phyloP scores from a whole-genome alignment of 2,888 invertebrate genomes.

The Erebia aethiops region DNA sequence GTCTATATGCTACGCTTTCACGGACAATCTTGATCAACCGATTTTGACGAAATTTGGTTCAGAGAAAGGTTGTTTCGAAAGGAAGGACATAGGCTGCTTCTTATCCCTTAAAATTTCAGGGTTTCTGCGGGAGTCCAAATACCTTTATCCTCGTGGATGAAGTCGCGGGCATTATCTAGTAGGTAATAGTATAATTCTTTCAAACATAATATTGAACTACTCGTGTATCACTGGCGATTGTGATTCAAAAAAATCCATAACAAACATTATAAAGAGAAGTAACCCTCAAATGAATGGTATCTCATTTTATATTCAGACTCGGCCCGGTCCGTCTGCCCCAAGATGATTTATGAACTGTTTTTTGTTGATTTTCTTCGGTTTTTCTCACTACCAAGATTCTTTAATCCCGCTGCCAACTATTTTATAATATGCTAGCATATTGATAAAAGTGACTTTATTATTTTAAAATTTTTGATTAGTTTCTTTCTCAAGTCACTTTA shows the following conservation, averaged over 20 bases:
- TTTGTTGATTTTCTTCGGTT: constrained; percentile 66
- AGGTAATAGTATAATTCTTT: no score
- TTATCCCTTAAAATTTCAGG: no score
- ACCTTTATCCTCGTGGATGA: no score
- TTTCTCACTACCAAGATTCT: constrained; percentile 59
- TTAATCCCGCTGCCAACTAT: constrained; percentile 60
- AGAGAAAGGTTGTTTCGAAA: no score
- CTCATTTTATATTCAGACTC: constrained; percentile 71
- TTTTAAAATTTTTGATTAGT: constrained; percentile 28
- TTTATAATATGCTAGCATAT: constrained; percentile 68
- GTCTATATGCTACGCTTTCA: no score
- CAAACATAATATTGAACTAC: not conserved
- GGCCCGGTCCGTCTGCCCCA: constrained; percentile 66
- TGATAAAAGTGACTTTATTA: constrained; percentile 55
- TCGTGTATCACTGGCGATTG: not conserved
- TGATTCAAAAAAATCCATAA: constrained; percentile 13
- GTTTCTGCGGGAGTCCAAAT: no score
- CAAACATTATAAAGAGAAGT: constrained; percentile 57
- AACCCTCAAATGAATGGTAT: constrained; percentile 66
- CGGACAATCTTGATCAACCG: no score
- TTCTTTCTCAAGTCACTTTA: not conserved
- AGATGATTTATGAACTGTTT: constrained; percentile 75
- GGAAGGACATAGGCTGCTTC: no score
- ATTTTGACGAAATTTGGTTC: no score
- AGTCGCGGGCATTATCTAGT: no score